phyloP scores from a whole-genome alignment of 2,888 invertebrate species.

The Spatulosminthurus flaviceps region DNA sequence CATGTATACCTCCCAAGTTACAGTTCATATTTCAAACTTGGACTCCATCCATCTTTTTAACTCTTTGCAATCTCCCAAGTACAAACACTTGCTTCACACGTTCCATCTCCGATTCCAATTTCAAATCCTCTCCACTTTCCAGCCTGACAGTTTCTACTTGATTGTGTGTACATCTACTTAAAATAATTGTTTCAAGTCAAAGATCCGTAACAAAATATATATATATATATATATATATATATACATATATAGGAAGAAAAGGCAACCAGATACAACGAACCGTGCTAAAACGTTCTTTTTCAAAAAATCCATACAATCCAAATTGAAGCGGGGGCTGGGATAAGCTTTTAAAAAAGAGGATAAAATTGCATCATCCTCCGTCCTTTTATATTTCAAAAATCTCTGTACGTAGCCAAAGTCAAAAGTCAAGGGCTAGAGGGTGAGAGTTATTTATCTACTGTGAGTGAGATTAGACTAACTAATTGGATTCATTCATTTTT shows the following conservation, averaged over 20 bases:
- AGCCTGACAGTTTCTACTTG: neutral
- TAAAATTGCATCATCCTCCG: neutral
- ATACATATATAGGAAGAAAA: too few species aligned
- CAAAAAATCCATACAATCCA: too few species aligned
- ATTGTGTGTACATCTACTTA: slow-evolving; percentile 26
- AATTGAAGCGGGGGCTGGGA: neutral
- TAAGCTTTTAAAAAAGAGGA: too few species aligned
- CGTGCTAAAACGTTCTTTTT: too few species aligned
- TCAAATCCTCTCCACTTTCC: slow-evolving; percentile 8
- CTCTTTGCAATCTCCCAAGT: neutral
- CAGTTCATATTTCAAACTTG: slow-evolving; percentile 41
- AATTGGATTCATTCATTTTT: too few species aligned
- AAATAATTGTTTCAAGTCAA: slow-evolving; percentile 31
- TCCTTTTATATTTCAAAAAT: neutral
- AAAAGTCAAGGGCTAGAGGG: too few species aligned
- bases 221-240: too few species aligned
- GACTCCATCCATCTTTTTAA: slow-evolving; percentile 36
- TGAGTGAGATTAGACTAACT: too few species aligned
- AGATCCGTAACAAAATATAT: slow-evolving; percentile 5
- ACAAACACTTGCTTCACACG: neutral
- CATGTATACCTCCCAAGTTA: neutral
- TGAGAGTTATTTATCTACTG: too few species aligned
- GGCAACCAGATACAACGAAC: too few species aligned
- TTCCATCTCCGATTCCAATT: slow-evolving; percentile 8
- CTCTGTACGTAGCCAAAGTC: too few species aligned